These are phyloP conservation scores for Melieria picta DNA, from an alignment of 2,888 invertebrate species.

Conservation along the genomic window DNA sequence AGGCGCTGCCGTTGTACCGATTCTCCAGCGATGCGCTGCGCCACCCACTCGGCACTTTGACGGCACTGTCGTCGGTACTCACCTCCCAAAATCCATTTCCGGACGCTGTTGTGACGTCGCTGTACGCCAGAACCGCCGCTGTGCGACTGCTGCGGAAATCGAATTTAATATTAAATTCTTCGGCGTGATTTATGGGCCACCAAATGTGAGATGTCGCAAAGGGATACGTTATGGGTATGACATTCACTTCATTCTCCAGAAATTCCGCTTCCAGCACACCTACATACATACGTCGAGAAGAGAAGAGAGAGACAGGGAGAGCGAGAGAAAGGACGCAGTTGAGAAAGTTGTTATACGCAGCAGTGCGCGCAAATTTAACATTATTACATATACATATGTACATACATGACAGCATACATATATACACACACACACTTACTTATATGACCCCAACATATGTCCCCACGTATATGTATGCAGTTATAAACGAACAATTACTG, in stretches of 20 bases:
- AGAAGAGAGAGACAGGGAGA: slow-evolving; percentile 8
- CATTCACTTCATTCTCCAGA: slow-evolving; percentile 83
- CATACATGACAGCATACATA: neutral
- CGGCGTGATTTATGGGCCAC: slow-evolving; percentile 83
- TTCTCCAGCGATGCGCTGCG: too few relatives aligned
- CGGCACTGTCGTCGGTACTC: slow-evolving; percentile 50
- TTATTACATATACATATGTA: neutral
- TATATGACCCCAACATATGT: neutral
- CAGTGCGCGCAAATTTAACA: neutral
- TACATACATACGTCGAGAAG: slow-evolving; percentile 41
- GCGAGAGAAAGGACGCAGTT: neutral
- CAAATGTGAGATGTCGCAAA: slow-evolving; percentile 90
- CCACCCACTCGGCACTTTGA: too few relatives aligned
- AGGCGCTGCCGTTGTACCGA: too few relatives aligned
- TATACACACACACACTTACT: slow-evolving; percentile 1
- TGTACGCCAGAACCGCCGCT: slow-evolving; percentile 86
- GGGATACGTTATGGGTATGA: slow-evolving; percentile 90
- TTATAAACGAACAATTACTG: neutral
- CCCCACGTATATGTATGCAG: neutral
- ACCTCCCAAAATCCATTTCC: slow-evolving; percentile 90
- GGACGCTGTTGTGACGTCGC: slow-evolving; percentile 78
- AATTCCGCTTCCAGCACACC: slow-evolving; percentile 84
- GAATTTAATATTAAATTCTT: slow-evolving; percentile 81
- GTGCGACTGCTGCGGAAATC: slow-evolving; percentile 87
- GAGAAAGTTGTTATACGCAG: too few relatives aligned